Evolutionary conservation across 1,140 invertebrate genomes (phyloP), one percentile per base, ranked within the genome.

Genomic region (Apocrypta bakeri): DNA sequence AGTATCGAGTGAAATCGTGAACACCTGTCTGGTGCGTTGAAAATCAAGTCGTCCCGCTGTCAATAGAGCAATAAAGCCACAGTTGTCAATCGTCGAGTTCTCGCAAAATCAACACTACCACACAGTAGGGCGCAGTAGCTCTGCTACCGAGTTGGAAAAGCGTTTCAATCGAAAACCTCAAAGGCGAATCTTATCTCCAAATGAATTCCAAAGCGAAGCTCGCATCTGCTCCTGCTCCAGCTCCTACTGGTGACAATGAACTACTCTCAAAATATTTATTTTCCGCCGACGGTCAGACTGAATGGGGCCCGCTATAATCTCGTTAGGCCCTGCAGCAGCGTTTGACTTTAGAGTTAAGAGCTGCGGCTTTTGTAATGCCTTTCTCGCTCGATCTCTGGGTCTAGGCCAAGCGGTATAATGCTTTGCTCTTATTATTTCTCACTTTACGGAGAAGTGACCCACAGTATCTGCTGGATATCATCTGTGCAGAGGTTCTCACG

Each of bases 191-290:
- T 56, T 56, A 56, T 56, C 48, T 56, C 48, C 1, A 17, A 12
- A 42, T 12, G 12, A 48, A 7, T 21, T 17, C 21, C 48, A 56
- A 56, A 17, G 17, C 48, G n/a, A n/a, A n/a, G 48, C 12, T 17
- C 1, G 21, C 48, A 56, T 56, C 48, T 56, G 48, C 48, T 17
- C 14, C 17, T n/a, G 17, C 17, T n/a, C 17, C 3, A 4, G 48
- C 48, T 11, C 11, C 40, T 8, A 4, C 1, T 11, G 42, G 1
- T 6, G 33, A 56, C 48, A 56, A 56, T 56, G 48, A 56, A 21
- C n/a, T n/a, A n/a, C 48, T 56, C 48, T 56, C 48, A 56, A 56
- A 56, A 56, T 56, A 56, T 56, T 56, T 56, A 56, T 56, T 56
- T 56, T 56, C 21, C 48, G 48, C 48, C 21, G 48, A 56, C 48